Evolutionary conservation across 1,140 invertebrate genomes (phyloP), one percentile per base, ranked within the genome.

Genomic region (Dinoponera quadriceps): DNA sequence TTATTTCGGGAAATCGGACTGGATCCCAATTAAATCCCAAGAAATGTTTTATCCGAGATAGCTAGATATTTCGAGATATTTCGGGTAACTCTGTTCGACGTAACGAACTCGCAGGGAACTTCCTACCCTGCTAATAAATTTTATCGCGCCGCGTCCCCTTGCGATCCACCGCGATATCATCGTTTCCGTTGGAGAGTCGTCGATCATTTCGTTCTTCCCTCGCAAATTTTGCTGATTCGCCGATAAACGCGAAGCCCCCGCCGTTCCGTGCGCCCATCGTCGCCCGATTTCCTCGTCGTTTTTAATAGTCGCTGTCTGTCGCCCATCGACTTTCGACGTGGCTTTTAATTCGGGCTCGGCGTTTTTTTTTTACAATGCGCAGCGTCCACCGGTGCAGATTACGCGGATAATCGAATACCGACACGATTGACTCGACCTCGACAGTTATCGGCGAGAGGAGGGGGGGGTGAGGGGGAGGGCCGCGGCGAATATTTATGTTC

Each of bases 141-240:
- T 63, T 57, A 84, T 81, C 74, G 55, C 74, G 55, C 68, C 54
- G 54, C 5, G 54, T 51, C 75, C 38, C 48, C 33, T 13, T n/a
- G 14, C 44, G 18, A 59, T 27, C 22, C 48, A 51, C 68, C 18
- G 44, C 29, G 62, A 71, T 60, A 51, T 22, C 48, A 57, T 13
- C 59, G 16, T 60, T 68, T 49, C n/a, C 65, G 13, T 78, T 72
- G 57, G 69, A 33, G 55, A 60, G 55, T 72, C 44, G 29, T 48
- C 33, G 18, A n/a, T 63, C 18, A 44, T 18, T 57, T 77, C 74
- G 14, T 68, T 54, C 20, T 59, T 65, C 27, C 22, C 38, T 73
- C 49, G 9, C n/a, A 22, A 86, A 85, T 82, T 86, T 82, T 74
- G 69, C 59, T 82, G 59, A 87, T 72, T 78, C 54, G 7, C 25